Conservation (phyloP, 2,797 vertebrate species). For the Neomorphus geoffroyi region DNA sequence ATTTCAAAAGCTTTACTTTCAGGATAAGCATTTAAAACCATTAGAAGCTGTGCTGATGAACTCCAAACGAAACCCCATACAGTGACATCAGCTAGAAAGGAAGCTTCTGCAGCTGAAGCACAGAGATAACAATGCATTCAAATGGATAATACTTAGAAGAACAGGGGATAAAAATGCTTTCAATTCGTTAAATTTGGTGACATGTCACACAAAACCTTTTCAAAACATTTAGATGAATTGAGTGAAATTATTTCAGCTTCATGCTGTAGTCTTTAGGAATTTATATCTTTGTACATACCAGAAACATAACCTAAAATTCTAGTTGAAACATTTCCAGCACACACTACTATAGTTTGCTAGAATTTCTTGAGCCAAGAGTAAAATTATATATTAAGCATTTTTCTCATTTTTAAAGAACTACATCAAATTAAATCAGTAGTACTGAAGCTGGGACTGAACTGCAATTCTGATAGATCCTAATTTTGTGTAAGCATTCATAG, state of each 20-base stretch:
- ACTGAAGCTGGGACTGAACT: background rate
- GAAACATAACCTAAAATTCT: background rate
- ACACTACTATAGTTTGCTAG: background rate
- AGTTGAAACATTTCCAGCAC: background rate
- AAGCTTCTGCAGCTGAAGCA: background rate
- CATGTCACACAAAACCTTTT: background rate
- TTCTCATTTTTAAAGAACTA: background rate
- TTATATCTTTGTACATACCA: rapidly evolving
- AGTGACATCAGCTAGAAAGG: rapidly evolving
- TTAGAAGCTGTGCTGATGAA: background rate
- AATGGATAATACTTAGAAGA: background rate
- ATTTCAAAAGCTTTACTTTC: background rate
- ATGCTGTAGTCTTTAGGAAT: background rate
- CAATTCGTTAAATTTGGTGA: background rate
- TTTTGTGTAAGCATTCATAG: background rate
- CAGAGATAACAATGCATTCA: background rate
- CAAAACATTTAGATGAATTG: background rate
- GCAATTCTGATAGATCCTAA: background rate
- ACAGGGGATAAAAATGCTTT: background rate
- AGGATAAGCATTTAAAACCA: background rate
- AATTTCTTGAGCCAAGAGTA: background rate
- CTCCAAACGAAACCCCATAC: background rate
- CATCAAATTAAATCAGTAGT: background rate
- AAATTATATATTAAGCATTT: background rate
- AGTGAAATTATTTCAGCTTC: background rate